Percentiles rank a stretch among this genome's conserved stretches.
Conservation (phyloP, 2,113 vertebrate genomes). For the Plotosus lineatus region DNA sequence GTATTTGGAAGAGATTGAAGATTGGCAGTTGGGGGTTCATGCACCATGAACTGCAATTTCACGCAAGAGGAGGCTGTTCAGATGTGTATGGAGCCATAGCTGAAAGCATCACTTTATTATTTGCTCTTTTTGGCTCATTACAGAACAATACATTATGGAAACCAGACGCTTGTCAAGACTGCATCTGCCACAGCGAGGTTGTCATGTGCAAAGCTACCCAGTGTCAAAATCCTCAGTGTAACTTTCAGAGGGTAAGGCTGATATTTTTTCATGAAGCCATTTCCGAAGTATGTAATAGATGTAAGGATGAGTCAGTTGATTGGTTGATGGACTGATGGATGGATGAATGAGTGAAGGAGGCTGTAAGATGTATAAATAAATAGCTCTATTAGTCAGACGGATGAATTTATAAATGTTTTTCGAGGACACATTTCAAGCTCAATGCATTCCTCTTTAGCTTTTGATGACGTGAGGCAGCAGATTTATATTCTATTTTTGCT, state of each 20-base stretch:
- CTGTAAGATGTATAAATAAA: slow-evolving; percentile 24
- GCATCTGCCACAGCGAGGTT: slow-evolving; percentile 77
- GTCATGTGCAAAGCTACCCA: slow-evolving; percentile 73
- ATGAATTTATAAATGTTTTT: neutral
- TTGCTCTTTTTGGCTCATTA: slow-evolving; percentile 34
- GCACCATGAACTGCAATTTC: neutral
- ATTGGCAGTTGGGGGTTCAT: neutral
- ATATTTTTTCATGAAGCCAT: neutral
- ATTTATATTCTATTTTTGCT: slow-evolving; percentile 3
- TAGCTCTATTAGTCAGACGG: neutral
- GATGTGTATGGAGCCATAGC: neutral
- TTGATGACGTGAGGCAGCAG: neutral
- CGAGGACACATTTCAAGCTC: neutral
- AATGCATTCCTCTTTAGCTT: neutral
- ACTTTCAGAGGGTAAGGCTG: slow-evolving; percentile 81
- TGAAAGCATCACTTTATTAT: neutral
- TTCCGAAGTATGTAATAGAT: neutral
- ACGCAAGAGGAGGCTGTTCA: neutral
- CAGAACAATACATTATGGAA: slow-evolving; percentile 89
- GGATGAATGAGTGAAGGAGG: neutral
- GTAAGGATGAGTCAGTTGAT: slow-evolving; percentile 2
- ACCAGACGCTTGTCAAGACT: slow-evolving; percentile 83
- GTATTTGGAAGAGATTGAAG: neutral
- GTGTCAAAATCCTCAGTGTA: slow-evolving; percentile 83
- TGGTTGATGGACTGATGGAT: neutral